Evolutionary conservation across 37 sponge, comb jelly and placozoan species (phyloP), one percentile per base, ranked within the genome.

Genomic region (Geodia barretti): DNA sequence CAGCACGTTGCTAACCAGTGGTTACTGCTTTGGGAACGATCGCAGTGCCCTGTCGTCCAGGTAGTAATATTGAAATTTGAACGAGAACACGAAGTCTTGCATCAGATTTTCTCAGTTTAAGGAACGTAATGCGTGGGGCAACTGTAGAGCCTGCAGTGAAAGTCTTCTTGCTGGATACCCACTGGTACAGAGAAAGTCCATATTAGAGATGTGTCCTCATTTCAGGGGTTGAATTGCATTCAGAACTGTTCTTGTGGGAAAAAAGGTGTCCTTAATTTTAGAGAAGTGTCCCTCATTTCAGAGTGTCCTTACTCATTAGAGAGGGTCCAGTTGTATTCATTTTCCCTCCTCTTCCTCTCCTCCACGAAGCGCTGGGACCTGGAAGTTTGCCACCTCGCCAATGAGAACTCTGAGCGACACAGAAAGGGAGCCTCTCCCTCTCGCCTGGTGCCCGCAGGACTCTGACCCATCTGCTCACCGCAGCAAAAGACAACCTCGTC

Each of bases 361-460:
- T 33, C 68, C 54, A 30, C 30, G 4, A 82, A 96, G 93, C 59
- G 11, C 30, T 31, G 82, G 93, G 93, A 64, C 95, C 83, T 98
- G 98, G 98, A 62, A 96, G 20, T 93, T 84, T 77, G 96, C 96
- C 71, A 91, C 94, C 26, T 83, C 96, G 54, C 99, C 99, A 9
- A 86, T 96, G 84, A 86, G 87, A 63, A 83, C 81, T 33, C 77
- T 96, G 35, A 89, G 64, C 68, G 63, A 42, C 96, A 97, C 82
- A 77, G 90, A 75, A 41, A 86, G 60, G 98, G 98, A 2, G 88
- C 95, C 95, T 60, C 90, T 94, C 68, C 83, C 94, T 37, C 36
- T 98, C 9, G 94, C 98, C 67, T 98, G 99, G 99, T 98, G 99
- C 78, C 90, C 84, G 3, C 92, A 93, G 62, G 99, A 98, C 79